Conservation (phyloP, 1,140 invertebrate species). For the Nephotettix cincticeps region DNA sequence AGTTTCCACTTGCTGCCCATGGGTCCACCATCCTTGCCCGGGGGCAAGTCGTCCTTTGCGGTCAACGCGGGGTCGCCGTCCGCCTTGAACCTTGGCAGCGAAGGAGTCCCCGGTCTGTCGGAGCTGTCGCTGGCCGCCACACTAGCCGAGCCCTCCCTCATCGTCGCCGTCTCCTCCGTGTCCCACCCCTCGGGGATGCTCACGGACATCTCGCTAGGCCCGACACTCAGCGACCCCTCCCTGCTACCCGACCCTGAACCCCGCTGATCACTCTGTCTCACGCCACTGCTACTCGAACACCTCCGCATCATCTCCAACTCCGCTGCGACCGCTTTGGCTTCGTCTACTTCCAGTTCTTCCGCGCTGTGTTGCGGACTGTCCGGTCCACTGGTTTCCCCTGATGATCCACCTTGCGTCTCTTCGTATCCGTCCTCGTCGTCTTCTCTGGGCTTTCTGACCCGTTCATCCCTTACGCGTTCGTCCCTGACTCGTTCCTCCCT, state of each 20-base stretch:
- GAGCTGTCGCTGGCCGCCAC: slow-evolving; percentile 39
- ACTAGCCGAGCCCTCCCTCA: slow-evolving; percentile 49
- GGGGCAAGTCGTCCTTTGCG: neutral
- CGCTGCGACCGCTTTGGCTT: slow-evolving; percentile 40
- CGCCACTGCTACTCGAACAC: slow-evolving; percentile 40
- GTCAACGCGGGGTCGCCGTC: neutral
- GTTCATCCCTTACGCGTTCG: slow-evolving; percentile 42
- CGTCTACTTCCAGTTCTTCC: slow-evolving; percentile 66
- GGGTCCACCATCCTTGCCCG: slow-evolving; percentile 49
- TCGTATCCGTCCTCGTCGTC: slow-evolving; percentile 29
- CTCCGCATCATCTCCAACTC: slow-evolving; percentile 33
- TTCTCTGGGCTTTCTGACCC: slow-evolving; percentile 43
- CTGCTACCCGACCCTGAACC: slow-evolving; percentile 47
- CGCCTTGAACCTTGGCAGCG: slow-evolving; percentile 56
- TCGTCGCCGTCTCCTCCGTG: slow-evolving; percentile 47
- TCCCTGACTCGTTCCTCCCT: slow-evolving; percentile 43
- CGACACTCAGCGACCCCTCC: slow-evolving; percentile 50
- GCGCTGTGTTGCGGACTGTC: slow-evolving; percentile 75
- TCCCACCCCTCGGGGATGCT: slow-evolving; percentile 49
- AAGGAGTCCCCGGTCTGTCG: slow-evolving; percentile 43
- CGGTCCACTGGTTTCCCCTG: slow-evolving; percentile 82
- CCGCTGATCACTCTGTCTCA: slow-evolving; percentile 45
- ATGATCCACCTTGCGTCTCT: slow-evolving; percentile 52
- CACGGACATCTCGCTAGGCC: slow-evolving; percentile 48
- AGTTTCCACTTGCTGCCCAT: slow-evolving; percentile 86